phyloP scores from a whole-genome alignment of 2,888 invertebrate species.

The Philereme vetulata region DNA sequence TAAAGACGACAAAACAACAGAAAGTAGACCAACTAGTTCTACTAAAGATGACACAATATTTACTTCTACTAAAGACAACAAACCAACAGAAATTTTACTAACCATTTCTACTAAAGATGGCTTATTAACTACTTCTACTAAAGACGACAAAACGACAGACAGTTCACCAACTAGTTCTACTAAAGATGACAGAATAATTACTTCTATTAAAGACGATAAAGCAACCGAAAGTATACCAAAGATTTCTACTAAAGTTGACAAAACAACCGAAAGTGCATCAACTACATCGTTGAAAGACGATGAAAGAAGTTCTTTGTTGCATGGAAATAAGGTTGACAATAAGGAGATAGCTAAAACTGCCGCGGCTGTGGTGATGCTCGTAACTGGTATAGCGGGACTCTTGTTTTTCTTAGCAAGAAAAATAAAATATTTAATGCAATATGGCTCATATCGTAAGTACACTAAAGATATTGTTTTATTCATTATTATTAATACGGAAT shows the following conservation, averaged over 20 bases:
- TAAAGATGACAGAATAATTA: too few relatives aligned
- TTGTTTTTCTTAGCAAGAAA: constrained; percentile 6
- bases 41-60: not conserved
- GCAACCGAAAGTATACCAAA: too few relatives aligned
- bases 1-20: not conserved
- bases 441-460: constrained; percentile 30
- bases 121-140: too few relatives aligned
- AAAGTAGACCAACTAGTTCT: not conserved
- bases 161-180: too few relatives aligned
- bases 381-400: not conserved
- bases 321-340: not conserved
- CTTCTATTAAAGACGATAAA: too few relatives aligned
- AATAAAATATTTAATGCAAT: constrained; percentile 13
- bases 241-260: too few relatives aligned
- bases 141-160: too few relatives aligned
- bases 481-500: too few relatives aligned
- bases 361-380: not conserved
- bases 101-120: too few relatives aligned
- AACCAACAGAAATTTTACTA: too few relatives aligned
- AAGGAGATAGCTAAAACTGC: constrained; percentile 4
- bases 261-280: too few relatives aligned
- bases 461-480: not conserved
- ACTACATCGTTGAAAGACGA: too few relatives aligned
- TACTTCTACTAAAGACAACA: not conserved
- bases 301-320: not conserved